Conservation (phyloP, 2,797 vertebrate genomes). For the Schizopygopsis malacanthus region DNA sequence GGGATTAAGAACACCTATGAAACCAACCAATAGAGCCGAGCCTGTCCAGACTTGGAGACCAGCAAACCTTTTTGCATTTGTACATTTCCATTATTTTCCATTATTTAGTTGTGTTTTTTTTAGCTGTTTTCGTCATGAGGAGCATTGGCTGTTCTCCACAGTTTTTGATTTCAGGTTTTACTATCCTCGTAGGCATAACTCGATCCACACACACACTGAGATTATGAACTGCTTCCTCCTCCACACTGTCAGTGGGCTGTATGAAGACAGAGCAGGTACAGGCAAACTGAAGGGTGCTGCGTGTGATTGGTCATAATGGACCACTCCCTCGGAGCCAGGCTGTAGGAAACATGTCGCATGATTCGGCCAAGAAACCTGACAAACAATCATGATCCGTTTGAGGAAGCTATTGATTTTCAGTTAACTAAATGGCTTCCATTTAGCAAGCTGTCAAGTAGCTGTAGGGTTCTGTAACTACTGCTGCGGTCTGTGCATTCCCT, state of each 20-base stretch:
- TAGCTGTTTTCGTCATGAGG: not conserved
- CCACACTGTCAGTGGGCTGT: conserved; percentile 35
- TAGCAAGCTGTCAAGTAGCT: conserved; percentile 55
- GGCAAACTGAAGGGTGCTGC: conserved; percentile 30
- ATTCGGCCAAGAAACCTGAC: conserved; percentile 58
- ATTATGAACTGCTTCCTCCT: conserved; percentile 43
- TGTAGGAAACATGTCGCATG: conserved; percentile 48
- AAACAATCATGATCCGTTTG: conserved; percentile 58
- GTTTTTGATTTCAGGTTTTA: conserved; percentile 25
- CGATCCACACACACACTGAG: conserved; percentile 4
- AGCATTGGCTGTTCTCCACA: not conserved
- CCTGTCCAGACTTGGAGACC: not conserved
- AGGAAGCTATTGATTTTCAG: conserved; percentile 61
- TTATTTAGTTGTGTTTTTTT: not conserved
- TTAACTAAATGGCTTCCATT: conserved; percentile 63
- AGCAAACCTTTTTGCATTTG: not conserved
- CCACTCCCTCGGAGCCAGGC: conserved; percentile 25
- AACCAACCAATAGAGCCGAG: not conserved
- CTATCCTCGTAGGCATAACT: conserved; percentile 23
- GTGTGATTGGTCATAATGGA: conserved; percentile 35
- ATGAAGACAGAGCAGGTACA: conserved; percentile 43
- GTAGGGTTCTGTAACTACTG: conserved; percentile 42
- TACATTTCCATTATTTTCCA: not conserved
- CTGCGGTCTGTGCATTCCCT: conserved; percentile 41
- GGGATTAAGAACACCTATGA: not conserved